Conservation (phyloP, 2,113 vertebrate genomes). For the Albula goreensis region DNA sequence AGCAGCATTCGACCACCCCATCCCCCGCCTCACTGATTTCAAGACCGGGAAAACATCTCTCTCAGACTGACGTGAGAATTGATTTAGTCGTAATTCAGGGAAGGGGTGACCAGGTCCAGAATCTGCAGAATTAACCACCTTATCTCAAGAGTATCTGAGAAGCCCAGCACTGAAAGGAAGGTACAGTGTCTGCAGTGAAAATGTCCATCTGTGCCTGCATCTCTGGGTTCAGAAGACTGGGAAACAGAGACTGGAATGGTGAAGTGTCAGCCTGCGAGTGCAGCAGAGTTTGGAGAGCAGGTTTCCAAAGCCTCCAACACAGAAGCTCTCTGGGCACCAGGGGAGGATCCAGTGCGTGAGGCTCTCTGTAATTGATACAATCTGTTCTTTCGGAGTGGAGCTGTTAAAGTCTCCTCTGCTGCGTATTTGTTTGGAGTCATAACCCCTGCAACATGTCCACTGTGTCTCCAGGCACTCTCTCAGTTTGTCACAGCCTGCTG, state of each 20-base stretch:
- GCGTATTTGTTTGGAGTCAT: slow-evolving; percentile 62
- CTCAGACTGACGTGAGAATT: slow-evolving; percentile 53
- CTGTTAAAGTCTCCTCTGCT: slow-evolving; percentile 41
- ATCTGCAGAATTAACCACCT: slow-evolving; percentile 55
- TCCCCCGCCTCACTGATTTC: slow-evolving; percentile 15
- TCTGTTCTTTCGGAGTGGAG: slow-evolving; percentile 62
- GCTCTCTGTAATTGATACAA: slow-evolving; percentile 70
- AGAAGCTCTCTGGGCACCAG: slow-evolving; percentile 55
- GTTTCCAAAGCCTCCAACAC: slow-evolving; percentile 50
- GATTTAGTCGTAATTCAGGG: slow-evolving; percentile 68
- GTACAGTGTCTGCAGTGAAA: background rate
- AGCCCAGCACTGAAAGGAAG: slow-evolving; percentile 52
- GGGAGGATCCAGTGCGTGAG: slow-evolving; percentile 58
- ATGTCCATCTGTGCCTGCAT: slow-evolving; percentile 34
- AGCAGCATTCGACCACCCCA: background rate
- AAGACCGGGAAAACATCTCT: slow-evolving; percentile 26
- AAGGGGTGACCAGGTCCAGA: slow-evolving; percentile 63
- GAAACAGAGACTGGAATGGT: slow-evolving; percentile 65
- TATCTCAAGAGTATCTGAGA: background rate
- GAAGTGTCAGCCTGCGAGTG: slow-evolving; percentile 49
- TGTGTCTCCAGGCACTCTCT: slow-evolving; percentile 46
- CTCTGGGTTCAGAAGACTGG: slow-evolving; percentile 52
- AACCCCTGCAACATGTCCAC: slow-evolving; percentile 64
- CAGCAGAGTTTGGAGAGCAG: slow-evolving; percentile 48
- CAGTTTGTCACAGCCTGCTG: background rate